These are phyloP conservation scores for Drosophila robusta DNA, from an alignment of 2,888 invertebrate species.

Conservation along the genomic window DNA sequence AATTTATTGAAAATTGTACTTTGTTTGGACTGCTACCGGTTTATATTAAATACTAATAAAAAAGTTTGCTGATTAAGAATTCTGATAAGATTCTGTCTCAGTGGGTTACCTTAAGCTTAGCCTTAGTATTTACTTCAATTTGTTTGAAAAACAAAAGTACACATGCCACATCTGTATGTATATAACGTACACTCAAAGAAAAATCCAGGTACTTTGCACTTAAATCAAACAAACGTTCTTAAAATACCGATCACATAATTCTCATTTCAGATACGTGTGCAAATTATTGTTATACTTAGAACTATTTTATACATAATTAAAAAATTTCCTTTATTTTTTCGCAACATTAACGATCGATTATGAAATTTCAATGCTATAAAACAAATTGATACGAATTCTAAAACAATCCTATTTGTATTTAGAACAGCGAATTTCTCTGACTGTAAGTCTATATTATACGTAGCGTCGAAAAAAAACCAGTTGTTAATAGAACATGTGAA, in stretches of 20 bases:
- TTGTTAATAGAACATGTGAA: constrained; percentile 31
- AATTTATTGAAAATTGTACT: constrained; percentile 22
- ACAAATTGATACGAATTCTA: too few species aligned
- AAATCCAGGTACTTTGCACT: background rate
- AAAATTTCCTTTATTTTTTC: too few species aligned
- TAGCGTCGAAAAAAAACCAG: constrained; percentile 33
- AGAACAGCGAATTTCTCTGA: background rate
- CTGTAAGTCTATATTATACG: background rate
- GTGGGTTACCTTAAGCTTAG: constrained; percentile 2
- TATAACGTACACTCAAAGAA: background rate
- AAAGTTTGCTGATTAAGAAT: constrained; percentile 19
- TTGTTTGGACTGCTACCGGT: constrained; percentile 25
- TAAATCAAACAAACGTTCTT: background rate
- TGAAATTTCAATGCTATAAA: too few species aligned
- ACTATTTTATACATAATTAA: too few species aligned
- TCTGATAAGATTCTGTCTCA: constrained; percentile 27
- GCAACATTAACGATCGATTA: too few species aligned
- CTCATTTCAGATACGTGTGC: too few species aligned
- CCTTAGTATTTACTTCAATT: constrained; percentile 1
- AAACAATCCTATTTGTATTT: too few species aligned
- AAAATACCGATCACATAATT: too few species aligned
- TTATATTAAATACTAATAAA: background rate
- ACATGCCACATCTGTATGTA: background rate
- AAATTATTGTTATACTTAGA: too few species aligned
- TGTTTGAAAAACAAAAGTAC: constrained; percentile 21